Conservation (phyloP, 2,113 vertebrate genomes). For the Manacus vitellinus region DNA sequence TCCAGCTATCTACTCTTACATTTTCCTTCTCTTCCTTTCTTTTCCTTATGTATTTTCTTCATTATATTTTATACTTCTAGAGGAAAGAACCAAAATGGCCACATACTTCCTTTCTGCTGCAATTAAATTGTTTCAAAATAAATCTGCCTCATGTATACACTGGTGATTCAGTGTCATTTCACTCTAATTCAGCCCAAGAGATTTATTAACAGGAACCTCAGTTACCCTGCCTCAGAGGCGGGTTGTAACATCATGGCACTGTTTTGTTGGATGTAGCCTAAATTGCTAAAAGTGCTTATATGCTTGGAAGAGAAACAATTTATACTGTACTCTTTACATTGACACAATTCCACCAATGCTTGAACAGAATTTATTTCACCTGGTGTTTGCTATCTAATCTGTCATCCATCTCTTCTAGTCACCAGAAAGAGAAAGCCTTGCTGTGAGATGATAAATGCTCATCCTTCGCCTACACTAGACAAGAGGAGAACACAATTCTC, state of each 20-base stretch:
- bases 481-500: not conserved
- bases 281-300: not conserved
- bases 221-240: not conserved
- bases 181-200: not conserved
- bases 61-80: not conserved
- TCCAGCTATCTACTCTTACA: not conserved
- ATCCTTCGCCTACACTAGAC: not conserved
- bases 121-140: not conserved
- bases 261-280: not conserved
- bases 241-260: not conserved
- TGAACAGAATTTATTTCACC: not conserved
- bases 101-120: not conserved
- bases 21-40: not conserved
- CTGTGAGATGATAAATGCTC: not conserved
- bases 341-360: not conserved
- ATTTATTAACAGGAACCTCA: not conserved
- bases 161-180: not conserved
- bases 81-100: not conserved
- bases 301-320: not conserved
- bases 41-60: not conserved
- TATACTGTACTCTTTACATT: not conserved
- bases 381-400: not conserved
- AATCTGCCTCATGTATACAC: not conserved
- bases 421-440: not conserved
- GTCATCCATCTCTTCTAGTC: not conserved